Evolutionary conservation across 2,113 vertebrate genomes (phyloP).

Genomic region (Misgurnus anguillicaudatus): DNA sequence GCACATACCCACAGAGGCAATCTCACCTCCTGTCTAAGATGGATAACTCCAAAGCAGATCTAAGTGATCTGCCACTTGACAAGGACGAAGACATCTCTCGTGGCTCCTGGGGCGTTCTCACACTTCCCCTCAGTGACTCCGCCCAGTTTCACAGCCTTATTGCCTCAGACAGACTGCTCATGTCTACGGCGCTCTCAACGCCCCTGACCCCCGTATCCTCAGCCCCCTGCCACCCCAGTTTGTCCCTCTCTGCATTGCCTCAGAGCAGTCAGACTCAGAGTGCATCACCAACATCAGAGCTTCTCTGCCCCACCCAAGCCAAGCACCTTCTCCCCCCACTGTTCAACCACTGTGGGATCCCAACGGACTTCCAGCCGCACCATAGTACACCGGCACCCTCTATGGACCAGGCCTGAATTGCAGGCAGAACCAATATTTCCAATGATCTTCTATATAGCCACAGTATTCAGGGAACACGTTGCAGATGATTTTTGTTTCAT

Average conservation of each 20-base stretch:
- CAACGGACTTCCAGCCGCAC: slow-evolving; percentile 89
- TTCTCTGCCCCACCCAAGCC: slow-evolving; percentile 83
- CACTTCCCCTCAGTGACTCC: slow-evolving; percentile 81
- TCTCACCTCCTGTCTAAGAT: slow-evolving; percentile 83
- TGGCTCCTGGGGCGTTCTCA: slow-evolving; percentile 85
- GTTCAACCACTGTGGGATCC: slow-evolving; percentile 89
- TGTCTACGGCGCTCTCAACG: slow-evolving; percentile 87
- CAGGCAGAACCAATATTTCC: slow-evolving; percentile 71
- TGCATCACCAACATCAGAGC: slow-evolving; percentile 52
- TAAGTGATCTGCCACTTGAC: slow-evolving; percentile 79
- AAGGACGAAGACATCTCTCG: slow-evolving; percentile 80
- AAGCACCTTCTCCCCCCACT: slow-evolving; percentile 85
- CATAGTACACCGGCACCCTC: slow-evolving; percentile 88
- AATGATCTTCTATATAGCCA: slow-evolving; percentile 70
- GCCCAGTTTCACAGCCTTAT: slow-evolving; percentile 84
- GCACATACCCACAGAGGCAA: slow-evolving; percentile 79
- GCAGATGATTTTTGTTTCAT: slow-evolving; percentile 25
- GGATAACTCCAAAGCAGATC: slow-evolving; percentile 79
- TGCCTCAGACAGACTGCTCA: slow-evolving; percentile 82
- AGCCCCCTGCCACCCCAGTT: slow-evolving; percentile 83
- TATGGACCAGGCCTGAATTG: slow-evolving; percentile 58
- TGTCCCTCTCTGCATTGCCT: slow-evolving; percentile 82
- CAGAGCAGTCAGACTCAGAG: slow-evolving; percentile 80
- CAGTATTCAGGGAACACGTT: slow-evolving; percentile 57
- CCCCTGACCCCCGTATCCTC: slow-evolving; percentile 83